Conservation (phyloP, 2,888 invertebrate species). For the Drosophila eohydei region DNA sequence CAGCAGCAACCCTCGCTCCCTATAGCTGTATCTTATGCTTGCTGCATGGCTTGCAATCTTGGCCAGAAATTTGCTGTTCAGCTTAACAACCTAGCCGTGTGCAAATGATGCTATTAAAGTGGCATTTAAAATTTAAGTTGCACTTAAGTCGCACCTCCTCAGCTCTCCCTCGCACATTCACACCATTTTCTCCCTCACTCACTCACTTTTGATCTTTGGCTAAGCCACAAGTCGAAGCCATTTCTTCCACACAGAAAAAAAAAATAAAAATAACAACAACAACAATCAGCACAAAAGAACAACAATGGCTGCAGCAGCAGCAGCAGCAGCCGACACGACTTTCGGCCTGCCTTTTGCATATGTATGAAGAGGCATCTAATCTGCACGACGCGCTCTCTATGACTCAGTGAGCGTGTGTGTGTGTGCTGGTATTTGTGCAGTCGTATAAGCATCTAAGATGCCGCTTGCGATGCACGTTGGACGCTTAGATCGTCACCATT, state of each 20-base stretch:
- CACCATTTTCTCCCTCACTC: conserved; percentile 10
- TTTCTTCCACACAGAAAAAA: conserved; percentile 54
- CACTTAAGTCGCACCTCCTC: conserved; percentile 64
- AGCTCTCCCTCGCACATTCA: conserved; percentile 26
- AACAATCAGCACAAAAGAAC: conserved; percentile 53
- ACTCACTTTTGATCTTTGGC: conserved; percentile 55
- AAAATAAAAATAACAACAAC: conserved; percentile 44
- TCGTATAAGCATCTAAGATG: conserved; percentile 77
- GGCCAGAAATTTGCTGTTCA: conserved; percentile 34
- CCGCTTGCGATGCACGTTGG: conserved; percentile 70
- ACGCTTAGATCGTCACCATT: conserved; percentile 76
- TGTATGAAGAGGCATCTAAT: conserved; percentile 72
- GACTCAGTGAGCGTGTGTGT: conserved; percentile 26
- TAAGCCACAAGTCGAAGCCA: conserved; percentile 54
- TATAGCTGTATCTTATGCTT: not conserved
- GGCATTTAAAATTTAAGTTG: conserved; percentile 82
- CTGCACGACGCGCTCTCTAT: conserved; percentile 61
- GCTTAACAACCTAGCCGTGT: conserved; percentile 79
- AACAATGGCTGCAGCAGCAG: conserved; percentile 58
- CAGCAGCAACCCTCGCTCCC: not conserved
- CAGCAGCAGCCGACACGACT: conserved; percentile 62
- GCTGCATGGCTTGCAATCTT: conserved; percentile 19
- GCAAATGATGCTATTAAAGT: conserved; percentile 84
- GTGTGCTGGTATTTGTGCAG: conserved; percentile 39
- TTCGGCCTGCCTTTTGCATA: conserved; percentile 66